phyloP scores from a whole-genome alignment of 2,113 vertebrate genomes.

The Nesogale talazaci region DNA sequence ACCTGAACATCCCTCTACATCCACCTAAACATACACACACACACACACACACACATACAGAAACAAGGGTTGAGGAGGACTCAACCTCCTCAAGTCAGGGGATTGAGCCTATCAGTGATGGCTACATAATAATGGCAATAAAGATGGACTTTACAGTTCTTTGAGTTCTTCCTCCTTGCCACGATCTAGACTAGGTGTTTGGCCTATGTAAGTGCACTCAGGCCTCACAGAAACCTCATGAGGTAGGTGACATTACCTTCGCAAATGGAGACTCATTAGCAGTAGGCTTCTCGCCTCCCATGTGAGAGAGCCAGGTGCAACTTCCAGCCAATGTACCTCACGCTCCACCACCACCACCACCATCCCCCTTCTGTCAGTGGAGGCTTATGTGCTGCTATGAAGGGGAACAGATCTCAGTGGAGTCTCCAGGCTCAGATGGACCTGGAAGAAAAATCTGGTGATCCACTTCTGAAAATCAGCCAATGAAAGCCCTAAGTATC shows the following conservation, averaged over 20 bases:
- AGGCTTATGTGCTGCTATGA: neutral
- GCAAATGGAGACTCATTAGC: neutral
- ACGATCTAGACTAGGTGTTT: neutral
- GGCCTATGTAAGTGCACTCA: neutral
- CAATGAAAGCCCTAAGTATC: neutral
- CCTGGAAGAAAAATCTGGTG: neutral
- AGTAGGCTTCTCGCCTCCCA: neutral
- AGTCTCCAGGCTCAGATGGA: neutral
- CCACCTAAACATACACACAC: neutral
- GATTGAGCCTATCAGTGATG: neutral
- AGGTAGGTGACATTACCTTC: neutral
- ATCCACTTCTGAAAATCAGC: neutral
- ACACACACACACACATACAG: conserved; percentile 50
- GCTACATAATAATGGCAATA: neutral
- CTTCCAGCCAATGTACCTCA: neutral
- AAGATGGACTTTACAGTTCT: neutral
- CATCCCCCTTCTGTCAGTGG: neutral
- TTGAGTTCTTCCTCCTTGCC: neutral
- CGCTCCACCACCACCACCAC: neutral
- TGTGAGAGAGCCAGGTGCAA: neutral
- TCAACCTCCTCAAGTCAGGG: neutral
- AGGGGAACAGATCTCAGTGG: neutral
- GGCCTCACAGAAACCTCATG: neutral
- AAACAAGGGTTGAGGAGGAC: neutral
- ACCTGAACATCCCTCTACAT: neutral